phyloP scores from a whole-genome alignment of 2,797 vertebrate species.

The Falco rusticolus region DNA sequence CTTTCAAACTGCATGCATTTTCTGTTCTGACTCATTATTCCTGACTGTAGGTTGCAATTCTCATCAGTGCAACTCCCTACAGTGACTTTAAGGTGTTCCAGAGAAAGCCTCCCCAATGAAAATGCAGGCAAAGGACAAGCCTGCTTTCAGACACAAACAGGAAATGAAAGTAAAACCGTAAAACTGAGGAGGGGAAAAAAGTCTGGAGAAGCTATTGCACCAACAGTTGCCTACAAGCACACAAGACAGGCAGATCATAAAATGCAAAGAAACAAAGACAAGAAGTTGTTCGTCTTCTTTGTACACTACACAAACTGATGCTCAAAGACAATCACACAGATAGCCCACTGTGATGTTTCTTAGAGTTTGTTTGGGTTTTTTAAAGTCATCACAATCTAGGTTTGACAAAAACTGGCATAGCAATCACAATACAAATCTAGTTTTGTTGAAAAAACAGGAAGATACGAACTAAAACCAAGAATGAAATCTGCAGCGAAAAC shows the following conservation, averaged over 20 bases:
- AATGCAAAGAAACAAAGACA: slow-evolving; percentile 1
- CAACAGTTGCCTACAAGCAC: background rate
- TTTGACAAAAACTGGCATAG: background rate
- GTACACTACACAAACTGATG: background rate
- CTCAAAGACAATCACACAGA: background rate
- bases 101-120: background rate
- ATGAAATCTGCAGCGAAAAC: background rate
- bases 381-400: background rate
- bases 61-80: background rate
- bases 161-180: slow-evolving; percentile 35
- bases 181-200: background rate
- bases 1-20: background rate
- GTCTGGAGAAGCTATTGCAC: background rate
- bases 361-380: background rate
- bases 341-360: background rate
- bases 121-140: background rate
- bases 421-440: background rate
- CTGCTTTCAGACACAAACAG: background rate
- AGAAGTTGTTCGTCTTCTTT: background rate
- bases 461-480: background rate
- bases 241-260: background rate
- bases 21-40: background rate
- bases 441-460: background rate
- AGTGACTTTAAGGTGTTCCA: slow-evolving; percentile 1
- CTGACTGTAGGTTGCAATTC: background rate